Percentiles rank a stretch among this genome's conserved stretches.
Conservation (phyloP, 2,888 invertebrate species). For the Parnassius glacialis region DNA sequence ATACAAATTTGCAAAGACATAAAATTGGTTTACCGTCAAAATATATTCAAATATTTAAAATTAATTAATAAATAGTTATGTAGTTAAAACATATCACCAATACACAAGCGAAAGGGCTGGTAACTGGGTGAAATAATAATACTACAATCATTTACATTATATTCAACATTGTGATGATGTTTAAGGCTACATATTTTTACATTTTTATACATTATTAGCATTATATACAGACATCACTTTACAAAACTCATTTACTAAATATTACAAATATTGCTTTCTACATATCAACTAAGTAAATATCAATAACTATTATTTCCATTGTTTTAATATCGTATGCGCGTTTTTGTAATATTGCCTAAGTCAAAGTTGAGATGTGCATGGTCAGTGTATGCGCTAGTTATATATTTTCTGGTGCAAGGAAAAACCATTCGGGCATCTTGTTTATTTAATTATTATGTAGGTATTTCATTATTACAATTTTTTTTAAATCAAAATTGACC, state of each 20-base stretch:
- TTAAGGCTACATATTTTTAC: slow-evolving; percentile 18
- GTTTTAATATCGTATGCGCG: no score
- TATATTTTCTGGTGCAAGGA: no score
- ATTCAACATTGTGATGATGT: slow-evolving; percentile 18
- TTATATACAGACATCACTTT: slow-evolving; percentile 23
- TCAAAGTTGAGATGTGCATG: no score
- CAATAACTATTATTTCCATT: no score
- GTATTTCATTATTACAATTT: no score
- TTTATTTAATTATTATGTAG: no score
- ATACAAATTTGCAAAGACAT: no score
- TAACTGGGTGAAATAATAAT: slow-evolving; percentile 11
- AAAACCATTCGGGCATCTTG: no score
- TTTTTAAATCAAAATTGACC: no score
- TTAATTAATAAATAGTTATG: background rate
- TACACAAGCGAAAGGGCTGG: slow-evolving; percentile 11
- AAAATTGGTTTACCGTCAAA: no score
- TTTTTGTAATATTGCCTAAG: no score
- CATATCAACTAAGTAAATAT: background rate
- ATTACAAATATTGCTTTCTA: slow-evolving; percentile 15
- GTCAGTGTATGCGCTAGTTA: no score
- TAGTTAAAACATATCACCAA: background rate
- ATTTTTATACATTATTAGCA: slow-evolving; percentile 20
- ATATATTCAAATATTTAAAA: background rate
- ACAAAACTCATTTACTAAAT: slow-evolving; percentile 4
- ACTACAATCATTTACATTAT: background rate